Conservation (phyloP, 2,113 vertebrate species). For the Triplophysa siluroides region DNA sequence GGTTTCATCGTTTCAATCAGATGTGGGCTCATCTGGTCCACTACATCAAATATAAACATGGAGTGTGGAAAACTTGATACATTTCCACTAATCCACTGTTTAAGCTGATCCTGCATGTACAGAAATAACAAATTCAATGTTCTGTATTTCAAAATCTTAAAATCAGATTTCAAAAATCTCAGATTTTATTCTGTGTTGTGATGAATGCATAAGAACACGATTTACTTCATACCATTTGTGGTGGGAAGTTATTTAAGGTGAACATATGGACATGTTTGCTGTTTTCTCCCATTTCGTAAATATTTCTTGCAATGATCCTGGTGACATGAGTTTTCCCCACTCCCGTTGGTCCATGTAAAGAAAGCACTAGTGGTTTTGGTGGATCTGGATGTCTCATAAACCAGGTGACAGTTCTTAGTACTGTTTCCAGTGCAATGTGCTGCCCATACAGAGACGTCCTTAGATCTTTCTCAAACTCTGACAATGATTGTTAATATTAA, state of each 20-base stretch:
- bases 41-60: constrained; percentile 25
- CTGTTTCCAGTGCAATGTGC: not conserved
- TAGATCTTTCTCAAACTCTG: too few relatives aligned
- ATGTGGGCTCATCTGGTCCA: constrained; percentile 1
- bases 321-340: not conserved
- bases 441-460: not conserved
- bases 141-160: too few relatives aligned
- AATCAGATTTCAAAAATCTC: too few relatives aligned
- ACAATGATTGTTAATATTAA: too few relatives aligned
- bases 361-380: constrained; percentile 9
- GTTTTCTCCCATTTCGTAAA: not conserved
- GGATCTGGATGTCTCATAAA: not conserved
- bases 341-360: constrained; percentile 13
- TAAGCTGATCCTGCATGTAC: not conserved
- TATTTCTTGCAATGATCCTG: constrained; percentile 1
- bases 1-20: not conserved
- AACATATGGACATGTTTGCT: not conserved
- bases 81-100: not conserved
- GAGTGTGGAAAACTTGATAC: not conserved
- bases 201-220: too few relatives aligned
- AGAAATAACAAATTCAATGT: too few relatives aligned
- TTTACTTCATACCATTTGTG: too few relatives aligned
- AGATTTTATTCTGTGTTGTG: too few relatives aligned
- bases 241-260: too few relatives aligned
- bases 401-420: not conserved